Conservation (phyloP, 1,140 invertebrate genomes). For the Brachionus sp. region DNA sequence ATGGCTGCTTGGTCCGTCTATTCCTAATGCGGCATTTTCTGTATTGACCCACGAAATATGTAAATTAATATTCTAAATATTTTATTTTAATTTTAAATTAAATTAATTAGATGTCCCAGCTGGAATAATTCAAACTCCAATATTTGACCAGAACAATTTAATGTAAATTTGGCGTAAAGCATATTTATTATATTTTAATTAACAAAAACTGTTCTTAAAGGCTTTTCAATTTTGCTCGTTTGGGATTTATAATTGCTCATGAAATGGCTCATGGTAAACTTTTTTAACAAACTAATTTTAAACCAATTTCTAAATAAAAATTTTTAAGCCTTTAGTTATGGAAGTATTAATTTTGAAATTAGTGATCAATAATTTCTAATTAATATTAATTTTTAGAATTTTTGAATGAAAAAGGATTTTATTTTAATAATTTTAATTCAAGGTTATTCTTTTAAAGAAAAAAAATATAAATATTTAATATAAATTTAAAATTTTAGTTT, state of each 20-base stretch:
- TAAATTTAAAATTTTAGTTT: background rate
- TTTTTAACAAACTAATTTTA: background rate
- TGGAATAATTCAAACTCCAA: background rate
- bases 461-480: background rate
- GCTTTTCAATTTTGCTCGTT: background rate
- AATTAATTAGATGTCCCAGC: background rate
- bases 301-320: background rate
- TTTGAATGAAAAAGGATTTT: background rate
- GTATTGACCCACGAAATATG: background rate
- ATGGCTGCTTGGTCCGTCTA: background rate
- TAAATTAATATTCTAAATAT: background rate
- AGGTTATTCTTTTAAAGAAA: background rate
- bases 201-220: background rate
- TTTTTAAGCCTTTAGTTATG: background rate
- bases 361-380: background rate
- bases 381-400: background rate
- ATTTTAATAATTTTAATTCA: background rate
- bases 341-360: background rate
- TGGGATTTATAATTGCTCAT: conserved; percentile 4
- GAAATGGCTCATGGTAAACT: conserved; percentile 19
- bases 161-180: background rate
- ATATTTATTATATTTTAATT: background rate
- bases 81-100: background rate
- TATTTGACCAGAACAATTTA: background rate
- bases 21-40: background rate